These are phyloP conservation scores for Meghimatium bilineatum DNA, from an alignment of 2,888 invertebrate species.

Conservation along the genomic window DNA sequence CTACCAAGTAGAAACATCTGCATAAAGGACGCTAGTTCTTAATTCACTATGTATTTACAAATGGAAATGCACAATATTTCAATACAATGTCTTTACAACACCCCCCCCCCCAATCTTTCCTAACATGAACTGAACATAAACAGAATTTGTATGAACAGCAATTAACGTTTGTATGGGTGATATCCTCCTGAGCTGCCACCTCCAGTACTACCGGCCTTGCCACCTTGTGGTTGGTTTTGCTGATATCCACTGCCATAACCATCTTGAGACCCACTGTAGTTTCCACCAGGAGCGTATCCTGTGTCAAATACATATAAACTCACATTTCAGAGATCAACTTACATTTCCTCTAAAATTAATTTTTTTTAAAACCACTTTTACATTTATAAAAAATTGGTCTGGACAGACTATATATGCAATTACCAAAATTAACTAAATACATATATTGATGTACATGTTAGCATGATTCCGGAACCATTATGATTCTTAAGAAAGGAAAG, in stretches of 20 bases:
- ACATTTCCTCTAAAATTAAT: too few relatives aligned
- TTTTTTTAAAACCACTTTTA: too few relatives aligned
- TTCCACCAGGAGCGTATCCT: conserved; percentile 5
- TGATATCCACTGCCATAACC: conserved; percentile 34
- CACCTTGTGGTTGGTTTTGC: conserved; percentile 30
- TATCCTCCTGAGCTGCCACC: conserved; percentile 36
- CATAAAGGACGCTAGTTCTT: too few relatives aligned
- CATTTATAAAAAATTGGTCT: too few relatives aligned
- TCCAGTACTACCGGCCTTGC: conserved; percentile 19
- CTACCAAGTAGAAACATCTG: neutral
- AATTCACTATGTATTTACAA: neutral
- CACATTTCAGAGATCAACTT: too few relatives aligned
- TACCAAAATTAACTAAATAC: too few relatives aligned
- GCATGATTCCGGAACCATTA: too few relatives aligned
- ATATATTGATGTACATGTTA: too few relatives aligned
- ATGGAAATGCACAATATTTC: neutral
- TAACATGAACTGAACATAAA: neutral
- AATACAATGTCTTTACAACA: neutral
- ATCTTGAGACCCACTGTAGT: conserved; percentile 44
- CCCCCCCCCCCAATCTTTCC: neutral
- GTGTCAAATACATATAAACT: neutral
- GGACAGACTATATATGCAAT: too few relatives aligned
- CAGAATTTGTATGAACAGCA: neutral
- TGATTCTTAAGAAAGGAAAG: too few relatives aligned
- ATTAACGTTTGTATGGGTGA: conserved; percentile 45